Percentiles rank a stretch among this genome's conserved stretches.
Conservation (phyloP, 2,888 invertebrate genomes). For the Coremacera marginata region DNA sequence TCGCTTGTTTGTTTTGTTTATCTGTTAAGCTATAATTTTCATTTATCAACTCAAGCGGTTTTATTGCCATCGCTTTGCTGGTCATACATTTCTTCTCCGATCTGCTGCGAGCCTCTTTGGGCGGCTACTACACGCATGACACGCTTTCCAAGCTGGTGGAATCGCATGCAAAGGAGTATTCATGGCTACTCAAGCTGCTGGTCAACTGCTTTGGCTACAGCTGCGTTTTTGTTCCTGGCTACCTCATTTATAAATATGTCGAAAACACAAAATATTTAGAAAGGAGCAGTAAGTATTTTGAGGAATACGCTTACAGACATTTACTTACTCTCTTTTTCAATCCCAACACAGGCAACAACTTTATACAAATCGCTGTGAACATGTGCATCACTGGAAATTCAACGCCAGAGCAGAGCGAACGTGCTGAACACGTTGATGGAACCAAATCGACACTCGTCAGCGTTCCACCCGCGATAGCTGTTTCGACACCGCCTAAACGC, state of each 20-base stretch:
- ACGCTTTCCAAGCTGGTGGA: slow-evolving; percentile 68
- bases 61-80: slow-evolving; percentile 59
- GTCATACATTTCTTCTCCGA: slow-evolving; percentile 66
- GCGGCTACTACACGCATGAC: slow-evolving; percentile 60
- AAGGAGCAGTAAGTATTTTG: slow-evolving; percentile 73
- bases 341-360: slow-evolving; percentile 53
- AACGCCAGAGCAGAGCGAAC: slow-evolving; percentile 63
- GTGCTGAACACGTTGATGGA: slow-evolving; percentile 70
- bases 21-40: neutral
- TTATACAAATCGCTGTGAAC: slow-evolving; percentile 61
- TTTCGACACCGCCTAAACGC: slow-evolving; percentile 61
- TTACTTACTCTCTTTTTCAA: neutral
- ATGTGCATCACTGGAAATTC: slow-evolving; percentile 66
- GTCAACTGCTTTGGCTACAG: slow-evolving; percentile 89
- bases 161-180: slow-evolving; percentile 72
- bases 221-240: slow-evolving; percentile 89
- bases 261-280: slow-evolving; percentile 84
- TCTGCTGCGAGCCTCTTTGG: slow-evolving; percentile 65
- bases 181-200: slow-evolving; percentile 82
- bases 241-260: slow-evolving; percentile 85
- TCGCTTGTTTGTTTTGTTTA: neutral
- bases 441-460: slow-evolving; percentile 60
- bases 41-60: slow-evolving; percentile 53
- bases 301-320: neutral
- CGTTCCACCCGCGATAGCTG: slow-evolving; percentile 54